Evolutionary conservation across 2,888 invertebrate genomes (phyloP), one percentile per base, ranked within the genome.

Genomic region (Molorchus minor): DNA sequence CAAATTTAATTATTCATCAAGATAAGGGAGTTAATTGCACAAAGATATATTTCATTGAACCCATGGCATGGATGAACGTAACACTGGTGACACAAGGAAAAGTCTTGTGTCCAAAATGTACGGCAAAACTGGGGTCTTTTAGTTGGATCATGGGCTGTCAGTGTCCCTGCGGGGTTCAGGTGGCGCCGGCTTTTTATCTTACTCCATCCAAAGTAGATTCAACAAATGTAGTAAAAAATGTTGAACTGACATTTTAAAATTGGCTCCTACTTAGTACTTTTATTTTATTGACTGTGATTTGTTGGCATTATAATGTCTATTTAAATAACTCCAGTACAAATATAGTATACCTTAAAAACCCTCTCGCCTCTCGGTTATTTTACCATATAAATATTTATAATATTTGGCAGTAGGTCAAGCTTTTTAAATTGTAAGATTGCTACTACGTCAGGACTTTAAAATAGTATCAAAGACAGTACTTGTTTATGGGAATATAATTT

Each of bases 131-230:
- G 61, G 96, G 96, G 20, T 93, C 92, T 57, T 96, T 92, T 78
- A 94, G 92, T 78, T 96, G 96, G 96, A 86, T 92, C 58, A 91
- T 90, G 87, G 93, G 94, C 53, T 94, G 93, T 72, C 90, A 91
- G 71, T 96, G 96, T 79, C 93, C 94, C 0, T 96, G 96, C 80
- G 94, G 94, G 0, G 88, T 90, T 62, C 92, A 93, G 81, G 90
- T 95, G 59, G 92, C 93, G 10, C 95, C 95, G 0, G 93, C 94
- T 17, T 96, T 96, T 83, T 96, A 96, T 81, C 83, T 96, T 70
- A 92, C 92, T 72, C 93, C 93, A 33, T 92, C 93, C 38, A 94
- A 94, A 83, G 93, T 96, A 61, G 96, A 96, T 80, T 90, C 91
- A 83, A 91, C 93, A 59, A 93, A 92, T 79, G 89, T 91, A 51